These are phyloP conservation scores for Chiloscyllium punctatum DNA, from an alignment of 2,797 vertebrate genomes.

Conservation along the genomic window DNA sequence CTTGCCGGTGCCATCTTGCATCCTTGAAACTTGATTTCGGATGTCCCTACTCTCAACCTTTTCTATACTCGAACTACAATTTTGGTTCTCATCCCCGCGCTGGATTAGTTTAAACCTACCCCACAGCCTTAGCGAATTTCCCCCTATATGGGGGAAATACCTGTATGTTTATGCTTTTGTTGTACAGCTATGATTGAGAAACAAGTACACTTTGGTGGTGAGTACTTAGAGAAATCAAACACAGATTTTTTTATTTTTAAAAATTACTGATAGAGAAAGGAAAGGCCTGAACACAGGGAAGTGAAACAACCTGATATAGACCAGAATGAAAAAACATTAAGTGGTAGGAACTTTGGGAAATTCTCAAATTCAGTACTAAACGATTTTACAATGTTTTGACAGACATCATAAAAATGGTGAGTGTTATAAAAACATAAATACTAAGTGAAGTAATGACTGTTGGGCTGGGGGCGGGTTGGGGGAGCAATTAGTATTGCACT, in stretches of 20 bases:
- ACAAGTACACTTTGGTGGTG: not conserved
- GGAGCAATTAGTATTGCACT: not conserved
- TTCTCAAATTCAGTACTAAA: not conserved
- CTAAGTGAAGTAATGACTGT: not conserved
- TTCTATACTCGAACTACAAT: too few relatives aligned
- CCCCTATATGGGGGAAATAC: too few relatives aligned
- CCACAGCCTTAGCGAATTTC: too few relatives aligned
- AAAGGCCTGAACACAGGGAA: not conserved
- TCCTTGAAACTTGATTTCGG: too few relatives aligned
- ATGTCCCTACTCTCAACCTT: too few relatives aligned
- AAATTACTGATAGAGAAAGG: not conserved
- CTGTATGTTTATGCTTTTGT: not conserved
- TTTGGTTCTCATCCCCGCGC: too few relatives aligned
- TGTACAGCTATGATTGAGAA: not conserved
- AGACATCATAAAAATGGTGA: not conserved
- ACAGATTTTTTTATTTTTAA: not conserved
- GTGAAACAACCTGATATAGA: not conserved
- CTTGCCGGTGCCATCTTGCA: too few relatives aligned
- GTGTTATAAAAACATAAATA: not conserved
- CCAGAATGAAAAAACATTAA: not conserved
- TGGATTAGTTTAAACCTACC: too few relatives aligned
- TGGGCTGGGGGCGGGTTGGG: too few relatives aligned
- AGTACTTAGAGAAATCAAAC: not conserved
- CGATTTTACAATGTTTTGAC: not conserved
- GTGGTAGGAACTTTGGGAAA: not conserved